Evolutionary conservation across 2,888 invertebrate species (phyloP).

Genomic region (Cactoblastis cactorum): DNA sequence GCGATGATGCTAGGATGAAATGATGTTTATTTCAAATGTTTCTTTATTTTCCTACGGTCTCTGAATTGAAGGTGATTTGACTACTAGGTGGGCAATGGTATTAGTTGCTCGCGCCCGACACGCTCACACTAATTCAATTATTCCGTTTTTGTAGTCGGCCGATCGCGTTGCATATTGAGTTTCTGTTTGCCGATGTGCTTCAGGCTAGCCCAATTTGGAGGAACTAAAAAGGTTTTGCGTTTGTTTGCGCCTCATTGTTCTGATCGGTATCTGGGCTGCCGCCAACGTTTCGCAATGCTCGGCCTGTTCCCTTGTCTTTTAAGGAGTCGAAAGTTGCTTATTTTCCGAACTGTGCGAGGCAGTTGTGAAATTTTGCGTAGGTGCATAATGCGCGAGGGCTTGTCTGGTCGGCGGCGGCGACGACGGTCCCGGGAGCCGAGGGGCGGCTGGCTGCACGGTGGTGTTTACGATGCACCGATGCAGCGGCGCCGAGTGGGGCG

Average conservation of each 20-base stretch:
- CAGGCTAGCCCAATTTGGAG: conserved; percentile 70
- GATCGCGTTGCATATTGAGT: conserved; percentile 73
- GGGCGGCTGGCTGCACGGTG: conserved; percentile 51
- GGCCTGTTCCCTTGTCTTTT: conserved; percentile 65
- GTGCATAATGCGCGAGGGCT: conserved; percentile 66
- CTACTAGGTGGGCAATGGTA: conserved; percentile 22
- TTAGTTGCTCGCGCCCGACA: conserved; percentile 49
- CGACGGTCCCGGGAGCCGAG: conserved; percentile 48
- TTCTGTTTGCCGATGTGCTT: conserved; percentile 55
- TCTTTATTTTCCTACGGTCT: not conserved
- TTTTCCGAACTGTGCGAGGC: conserved; percentile 52
- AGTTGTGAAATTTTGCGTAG: conserved; percentile 71
- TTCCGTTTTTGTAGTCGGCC: conserved; percentile 66
- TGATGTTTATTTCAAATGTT: not conserved
- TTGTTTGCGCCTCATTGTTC: conserved; percentile 70
- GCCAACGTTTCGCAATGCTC: conserved; percentile 58
- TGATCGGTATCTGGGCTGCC: conserved; percentile 62
- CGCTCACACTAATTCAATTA: conserved; percentile 69
- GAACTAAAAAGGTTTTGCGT: conserved; percentile 68
- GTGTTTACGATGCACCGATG: conserved; percentile 66
- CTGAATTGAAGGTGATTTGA: not conserved
- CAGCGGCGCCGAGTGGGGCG: conserved; percentile 71
- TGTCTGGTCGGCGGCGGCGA: conserved; percentile 49
- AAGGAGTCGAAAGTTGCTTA: conserved; percentile 74
- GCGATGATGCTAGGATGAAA: conserved; percentile 13